These are phyloP conservation scores for Mercenaria mercenaria DNA, from an alignment of 1,140 invertebrate species.

Conservation along the genomic window DNA sequence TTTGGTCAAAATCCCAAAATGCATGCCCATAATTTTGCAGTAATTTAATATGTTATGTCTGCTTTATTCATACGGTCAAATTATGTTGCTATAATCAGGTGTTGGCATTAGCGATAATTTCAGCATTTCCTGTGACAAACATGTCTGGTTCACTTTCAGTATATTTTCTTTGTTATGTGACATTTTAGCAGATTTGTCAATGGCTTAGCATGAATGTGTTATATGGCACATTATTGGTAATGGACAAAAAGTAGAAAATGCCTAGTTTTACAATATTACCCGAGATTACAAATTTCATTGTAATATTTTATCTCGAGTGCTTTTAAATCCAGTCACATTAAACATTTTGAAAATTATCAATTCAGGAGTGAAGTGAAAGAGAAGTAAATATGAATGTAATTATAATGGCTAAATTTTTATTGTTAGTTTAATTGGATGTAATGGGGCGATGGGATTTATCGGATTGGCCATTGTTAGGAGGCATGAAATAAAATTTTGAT, in stretches of 20 bases:
- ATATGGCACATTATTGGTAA: not conserved
- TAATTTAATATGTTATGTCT: no score
- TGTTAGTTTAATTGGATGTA: constrained; percentile 12
- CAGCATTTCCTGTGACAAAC: not conserved
- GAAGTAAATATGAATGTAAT: not conserved
- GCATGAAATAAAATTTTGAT: not conserved
- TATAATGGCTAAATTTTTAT: not conserved
- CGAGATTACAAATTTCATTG: not conserved
- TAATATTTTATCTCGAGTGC: not conserved
- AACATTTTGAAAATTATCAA: not conserved
- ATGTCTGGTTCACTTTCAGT: not conserved
- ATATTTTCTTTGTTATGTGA: not conserved
- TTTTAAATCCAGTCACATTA: not conserved
- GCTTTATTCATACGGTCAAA: no score
- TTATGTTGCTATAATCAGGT: not conserved
- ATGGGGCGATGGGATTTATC: not conserved
- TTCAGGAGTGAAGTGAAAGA: not conserved
- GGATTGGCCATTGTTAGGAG: not conserved
- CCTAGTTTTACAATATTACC: not conserved
- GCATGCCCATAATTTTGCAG: no score
- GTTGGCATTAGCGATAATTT: not conserved
- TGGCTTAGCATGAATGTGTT: not conserved
- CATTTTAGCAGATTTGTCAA: constrained; percentile 5
- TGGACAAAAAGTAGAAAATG: not conserved
- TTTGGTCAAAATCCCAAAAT: no score